phyloP scores from a whole-genome alignment of 2,797 vertebrate species.

The Sebastiscus tertius region DNA sequence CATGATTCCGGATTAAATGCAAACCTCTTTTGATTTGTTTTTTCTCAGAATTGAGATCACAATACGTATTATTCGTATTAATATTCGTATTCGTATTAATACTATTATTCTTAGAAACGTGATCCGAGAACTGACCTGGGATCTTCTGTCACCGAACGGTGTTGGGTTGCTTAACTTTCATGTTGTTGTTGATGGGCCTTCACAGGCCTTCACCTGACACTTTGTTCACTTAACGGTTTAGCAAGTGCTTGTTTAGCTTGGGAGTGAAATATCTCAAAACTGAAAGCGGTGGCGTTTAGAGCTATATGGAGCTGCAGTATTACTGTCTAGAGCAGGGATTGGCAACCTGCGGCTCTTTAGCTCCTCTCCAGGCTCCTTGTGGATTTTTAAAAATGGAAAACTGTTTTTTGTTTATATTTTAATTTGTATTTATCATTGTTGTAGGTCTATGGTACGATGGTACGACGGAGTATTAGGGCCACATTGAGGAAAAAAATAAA shows the following conservation, averaged over 20 bases:
- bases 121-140: not conserved
- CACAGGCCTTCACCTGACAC: not conserved
- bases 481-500: too few species aligned
- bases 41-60: not conserved
- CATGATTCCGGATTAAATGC: not conserved
- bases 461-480: too few species aligned
- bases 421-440: too few species aligned
- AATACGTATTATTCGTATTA: not conserved
- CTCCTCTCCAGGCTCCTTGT: too few species aligned
- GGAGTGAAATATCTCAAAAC: not conserved
- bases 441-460: too few species aligned
- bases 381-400: too few species aligned
- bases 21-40: not conserved
- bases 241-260: not conserved
- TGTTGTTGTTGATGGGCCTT: conserved; percentile 6
- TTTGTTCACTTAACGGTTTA: not conserved
- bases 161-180: conserved; percentile 5
- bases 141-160: not conserved
- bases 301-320: not conserved
- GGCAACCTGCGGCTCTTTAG: too few species aligned
- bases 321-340: not conserved
- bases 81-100: too few species aligned
- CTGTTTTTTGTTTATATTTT: too few species aligned
- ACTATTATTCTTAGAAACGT: not conserved
- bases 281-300: not conserved